Evolutionary conservation across 2,797 vertebrate species (phyloP), one percentile per base, ranked within the genome.

Genomic region (Remorina albescens): DNA sequence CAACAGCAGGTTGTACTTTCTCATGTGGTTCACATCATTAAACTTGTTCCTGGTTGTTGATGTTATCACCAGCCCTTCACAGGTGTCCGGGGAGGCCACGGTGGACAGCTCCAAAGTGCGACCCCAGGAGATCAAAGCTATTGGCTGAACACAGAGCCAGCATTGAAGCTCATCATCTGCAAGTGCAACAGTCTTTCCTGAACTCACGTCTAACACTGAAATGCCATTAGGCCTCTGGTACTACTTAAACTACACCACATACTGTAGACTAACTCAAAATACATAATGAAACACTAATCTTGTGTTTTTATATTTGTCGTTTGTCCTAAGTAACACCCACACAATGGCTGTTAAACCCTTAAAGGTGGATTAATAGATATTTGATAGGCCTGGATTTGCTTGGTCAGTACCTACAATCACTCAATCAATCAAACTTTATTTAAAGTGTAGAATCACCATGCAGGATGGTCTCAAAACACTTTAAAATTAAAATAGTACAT

Each of bases 81-180:
- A 95, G 74, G 93, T 23, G 7, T 87, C 89, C 6, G 62, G 34
- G 8, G 86, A 72, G 18, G 82, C 83, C 10, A 84, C 73, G 8
- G 92, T 86, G 6, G 95, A 91, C 88, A 96, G 92, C 89, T 96
- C 95, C 88, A 96, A 81, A 0, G 91, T 93, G 18, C 74, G 86
- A 65, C 95, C 95, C 96, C 95, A 95, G 1, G 94, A 93, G 18
- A 93, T 94, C 83, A 96, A 54, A 1, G 93, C 94, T 64, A 96
- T 65, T 1, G 96, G 96, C 97, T 98, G 66, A 71, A 71, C 58
- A 69, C 39, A 79, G 70, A 57, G 28, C 23, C 41, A 54, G 68
- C 37, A 55, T 42, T 54, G 1, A 68, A 26, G 16, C 46, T 60
- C 19, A 47, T 42, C 2, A 18, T 44, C 16, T 26, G 21, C 26